These are phyloP conservation scores for Uromys caudimaculatus DNA, from an alignment of 2,797 vertebrate species.

Conservation along the genomic window DNA sequence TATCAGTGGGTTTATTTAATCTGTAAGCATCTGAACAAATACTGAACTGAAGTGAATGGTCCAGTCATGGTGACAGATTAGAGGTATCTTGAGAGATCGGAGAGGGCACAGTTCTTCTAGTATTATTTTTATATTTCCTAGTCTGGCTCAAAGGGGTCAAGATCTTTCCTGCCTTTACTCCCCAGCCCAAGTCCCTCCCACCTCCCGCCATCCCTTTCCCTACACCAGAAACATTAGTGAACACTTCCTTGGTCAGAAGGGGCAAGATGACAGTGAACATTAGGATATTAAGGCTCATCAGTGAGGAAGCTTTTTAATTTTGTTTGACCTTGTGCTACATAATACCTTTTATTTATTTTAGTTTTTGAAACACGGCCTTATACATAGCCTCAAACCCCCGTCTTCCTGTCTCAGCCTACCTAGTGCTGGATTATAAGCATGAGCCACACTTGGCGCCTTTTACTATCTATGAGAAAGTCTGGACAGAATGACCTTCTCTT, in stretches of 20 bases:
- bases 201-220: background rate
- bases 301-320: background rate
- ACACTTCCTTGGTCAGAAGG: background rate
- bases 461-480: background rate
- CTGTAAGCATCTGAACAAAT: background rate
- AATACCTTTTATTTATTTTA: background rate
- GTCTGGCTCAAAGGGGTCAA: background rate
- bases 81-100: background rate
- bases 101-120: background rate
- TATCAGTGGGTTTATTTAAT: background rate
- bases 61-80: background rate
- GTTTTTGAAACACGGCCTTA: background rate
- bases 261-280: background rate
- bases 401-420: background rate
- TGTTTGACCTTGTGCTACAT: background rate
- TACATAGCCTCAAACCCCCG: background rate
- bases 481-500: background rate
- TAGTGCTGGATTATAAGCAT: background rate
- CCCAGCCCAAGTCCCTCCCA: background rate
- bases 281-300: background rate
- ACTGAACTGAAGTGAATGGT: background rate
- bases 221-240: background rate
- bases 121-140: background rate
- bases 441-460: background rate
- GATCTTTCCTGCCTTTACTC: background rate